Evolutionary conservation across 1,140 invertebrate species (phyloP), one percentile per base, ranked within the genome.

Genomic region (Danaus melanippus): DNA sequence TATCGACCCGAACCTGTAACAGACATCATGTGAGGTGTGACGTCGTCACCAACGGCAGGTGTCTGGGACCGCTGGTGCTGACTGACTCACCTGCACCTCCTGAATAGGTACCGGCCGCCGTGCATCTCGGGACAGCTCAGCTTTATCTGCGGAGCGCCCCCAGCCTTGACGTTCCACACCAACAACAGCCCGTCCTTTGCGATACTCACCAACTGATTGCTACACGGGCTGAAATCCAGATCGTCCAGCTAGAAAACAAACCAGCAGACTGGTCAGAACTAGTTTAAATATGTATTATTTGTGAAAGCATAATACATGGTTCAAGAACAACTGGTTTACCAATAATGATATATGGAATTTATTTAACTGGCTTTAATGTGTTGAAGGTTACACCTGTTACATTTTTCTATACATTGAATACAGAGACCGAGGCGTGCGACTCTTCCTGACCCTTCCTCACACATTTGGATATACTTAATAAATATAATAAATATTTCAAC

Each of bases 131-230:
- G 88, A 91, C 96, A 97, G 17, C 89, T 89, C n/a, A 97, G 85
- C 65, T 92, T 91, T 11, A 90, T 88, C 15, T 90, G 73, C 71
- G 80, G 76, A 44, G 90, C 57, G 86, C 91, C 12, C 91, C 92
- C 66, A 86, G 90, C 41, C 76, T 79, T 56, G 8, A 92, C 85
- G 64, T 92, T 90, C 96, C 97, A 98, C 4, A 98, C 80, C 58
- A 92, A 87, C 2, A 92, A 94, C 69, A 92, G 89, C 7, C 93
- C 93, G 87, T 98, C 97, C 84, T 97, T 95, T 0, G 94, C 93
- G 52, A 98, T 92, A 67, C 94, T 96, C 39, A 94, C 93, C 46
- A 98, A 74, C 74, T 89, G 89, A 62, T 90, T 92, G 53, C 93
- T 91, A 74, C 91, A 90, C 1, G 92, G 91, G 87, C 93, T 95